Conservation (phyloP, 2,888 invertebrate species). For the Drosophila infuscata region DNA sequence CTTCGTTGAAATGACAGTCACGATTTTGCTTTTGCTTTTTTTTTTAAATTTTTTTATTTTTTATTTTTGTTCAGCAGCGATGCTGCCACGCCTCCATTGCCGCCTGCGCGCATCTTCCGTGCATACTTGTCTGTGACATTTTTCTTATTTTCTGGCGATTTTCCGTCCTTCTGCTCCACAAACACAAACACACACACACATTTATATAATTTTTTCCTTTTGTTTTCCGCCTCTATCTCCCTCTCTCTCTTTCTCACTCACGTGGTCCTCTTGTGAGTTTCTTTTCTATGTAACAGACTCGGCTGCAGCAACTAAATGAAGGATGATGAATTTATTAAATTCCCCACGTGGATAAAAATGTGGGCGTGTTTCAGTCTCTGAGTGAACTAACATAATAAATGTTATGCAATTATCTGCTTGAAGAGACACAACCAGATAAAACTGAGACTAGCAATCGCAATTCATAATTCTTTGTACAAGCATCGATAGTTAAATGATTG, state of each 20-base stretch:
- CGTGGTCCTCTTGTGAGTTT: neutral
- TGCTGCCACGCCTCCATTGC: constrained; percentile 37
- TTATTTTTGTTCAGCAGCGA: constrained; percentile 45
- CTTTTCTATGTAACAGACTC: constrained; percentile 48
- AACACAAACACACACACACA: constrained; percentile 34
- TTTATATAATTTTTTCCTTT: constrained; percentile 45
- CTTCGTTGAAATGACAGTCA: constrained; percentile 79
- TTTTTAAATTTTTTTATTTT: too few species aligned
- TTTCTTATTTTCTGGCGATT: constrained; percentile 39
- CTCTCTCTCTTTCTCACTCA: neutral
- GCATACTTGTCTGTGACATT: constrained; percentile 46
- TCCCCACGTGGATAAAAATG: constrained; percentile 40
- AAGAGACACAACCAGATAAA: neutral
- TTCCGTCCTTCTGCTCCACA: constrained; percentile 41
- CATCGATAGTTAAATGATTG: neutral
- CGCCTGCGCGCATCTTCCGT: constrained; percentile 39
- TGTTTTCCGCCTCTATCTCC: neutral
- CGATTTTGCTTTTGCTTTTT: constrained; percentile 71
- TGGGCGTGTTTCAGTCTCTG: neutral
- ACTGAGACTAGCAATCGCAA: neutral
- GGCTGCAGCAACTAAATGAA: constrained; percentile 71
- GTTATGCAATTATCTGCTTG: constrained; percentile 28
- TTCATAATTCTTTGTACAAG: neutral
- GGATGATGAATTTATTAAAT: constrained; percentile 79
- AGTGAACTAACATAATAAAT: constrained; percentile 30